phyloP scores from a whole-genome alignment of 2,113 vertebrate genomes.

The Brachyhypopomus occidentalis region DNA sequence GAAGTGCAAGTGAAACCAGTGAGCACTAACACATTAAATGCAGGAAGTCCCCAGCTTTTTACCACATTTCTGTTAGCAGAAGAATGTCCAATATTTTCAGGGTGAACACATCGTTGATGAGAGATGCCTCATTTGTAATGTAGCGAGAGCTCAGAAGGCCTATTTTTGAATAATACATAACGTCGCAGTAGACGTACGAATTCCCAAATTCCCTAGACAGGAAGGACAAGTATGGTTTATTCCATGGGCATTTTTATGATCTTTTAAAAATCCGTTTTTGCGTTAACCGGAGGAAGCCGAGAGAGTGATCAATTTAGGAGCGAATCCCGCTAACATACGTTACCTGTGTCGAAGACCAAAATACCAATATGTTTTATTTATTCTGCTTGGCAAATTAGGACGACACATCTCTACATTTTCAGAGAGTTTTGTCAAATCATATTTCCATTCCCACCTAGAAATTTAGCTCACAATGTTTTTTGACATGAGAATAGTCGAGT shows the following conservation, averaged over 20 bases:
- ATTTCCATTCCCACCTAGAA: too few species aligned
- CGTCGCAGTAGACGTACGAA: not conserved
- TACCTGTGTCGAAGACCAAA: too few species aligned
- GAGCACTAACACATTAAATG: not conserved
- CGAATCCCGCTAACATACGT: too few species aligned
- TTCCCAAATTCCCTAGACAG: not conserved
- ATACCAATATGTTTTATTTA: too few species aligned
- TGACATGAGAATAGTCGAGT: too few species aligned
- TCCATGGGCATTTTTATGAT: not conserved
- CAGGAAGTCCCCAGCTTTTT: not conserved
- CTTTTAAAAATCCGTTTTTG: not conserved
- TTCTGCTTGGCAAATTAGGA: too few species aligned
- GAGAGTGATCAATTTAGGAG: too few species aligned
- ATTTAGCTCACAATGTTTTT: too few species aligned
- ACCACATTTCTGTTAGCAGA: conserved; percentile 1
- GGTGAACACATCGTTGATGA: not conserved
- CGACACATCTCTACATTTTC: too few species aligned
- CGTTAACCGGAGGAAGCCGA: too few species aligned
- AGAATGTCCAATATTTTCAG: not conserved
- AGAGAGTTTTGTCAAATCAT: too few species aligned
- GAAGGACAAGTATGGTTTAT: not conserved
- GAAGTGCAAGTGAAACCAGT: not conserved
- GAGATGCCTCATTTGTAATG: conserved; percentile 1
- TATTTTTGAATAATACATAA: not conserved
- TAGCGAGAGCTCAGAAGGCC: not conserved